Percentiles rank a stretch among this genome's conserved stretches.
Conservation (phyloP, 2,113 vertebrate species). For the Candoia aspera region DNA sequence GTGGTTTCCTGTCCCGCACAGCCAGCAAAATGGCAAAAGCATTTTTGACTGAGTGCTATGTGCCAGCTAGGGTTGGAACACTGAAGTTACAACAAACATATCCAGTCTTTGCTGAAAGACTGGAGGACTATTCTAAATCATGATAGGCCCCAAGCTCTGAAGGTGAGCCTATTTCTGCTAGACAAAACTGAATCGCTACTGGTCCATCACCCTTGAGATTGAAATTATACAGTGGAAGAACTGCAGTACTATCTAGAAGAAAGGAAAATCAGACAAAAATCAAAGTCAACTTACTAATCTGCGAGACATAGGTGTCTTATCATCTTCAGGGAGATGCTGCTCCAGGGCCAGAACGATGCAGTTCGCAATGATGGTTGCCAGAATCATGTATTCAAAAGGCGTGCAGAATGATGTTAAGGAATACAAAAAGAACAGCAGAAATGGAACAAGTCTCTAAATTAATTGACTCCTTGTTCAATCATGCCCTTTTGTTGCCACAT, state of each 20-base stretch:
- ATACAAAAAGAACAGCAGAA: slow-evolving; percentile 23
- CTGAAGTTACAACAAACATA: background rate
- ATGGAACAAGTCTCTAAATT: background rate
- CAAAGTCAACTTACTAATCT: slow-evolving; percentile 83
- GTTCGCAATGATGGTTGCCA: slow-evolving; percentile 97
- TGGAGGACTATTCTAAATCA: background rate
- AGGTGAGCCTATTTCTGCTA: background rate
- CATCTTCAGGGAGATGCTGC: slow-evolving; percentile 94
- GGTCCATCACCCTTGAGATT: background rate
- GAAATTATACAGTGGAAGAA: background rate
- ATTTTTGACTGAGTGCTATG: background rate
- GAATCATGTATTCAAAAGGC: slow-evolving; percentile 98
- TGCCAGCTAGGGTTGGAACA: background rate
- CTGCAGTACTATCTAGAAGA: background rate
- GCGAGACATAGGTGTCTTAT: slow-evolving; percentile 97
- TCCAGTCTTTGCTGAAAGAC: background rate
- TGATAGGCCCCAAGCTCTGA: background rate
- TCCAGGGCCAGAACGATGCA: slow-evolving; percentile 96
- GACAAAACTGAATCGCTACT: background rate
- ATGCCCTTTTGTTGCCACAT: fast-evolving
- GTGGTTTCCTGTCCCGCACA: background rate
- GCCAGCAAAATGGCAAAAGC: background rate
- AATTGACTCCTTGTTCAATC: background rate
- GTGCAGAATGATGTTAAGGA: slow-evolving; percentile 85
- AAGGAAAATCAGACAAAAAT: background rate